Conservation (phyloP, 2,797 vertebrate species). For the Paratrypauchen microcephalus region DNA sequence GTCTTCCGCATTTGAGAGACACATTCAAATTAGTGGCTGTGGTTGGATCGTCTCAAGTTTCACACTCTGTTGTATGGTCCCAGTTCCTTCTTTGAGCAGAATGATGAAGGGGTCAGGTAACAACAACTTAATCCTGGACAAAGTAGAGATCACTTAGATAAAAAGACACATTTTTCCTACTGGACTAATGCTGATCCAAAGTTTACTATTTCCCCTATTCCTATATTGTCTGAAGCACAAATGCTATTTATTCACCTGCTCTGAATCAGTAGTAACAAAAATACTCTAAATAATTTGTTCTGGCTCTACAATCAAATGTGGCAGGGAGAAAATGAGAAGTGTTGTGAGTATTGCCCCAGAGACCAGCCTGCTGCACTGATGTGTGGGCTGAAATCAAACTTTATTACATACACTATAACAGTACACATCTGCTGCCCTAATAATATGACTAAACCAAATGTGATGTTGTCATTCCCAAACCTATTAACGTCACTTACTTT, state of each 20-base stretch:
- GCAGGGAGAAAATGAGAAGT: conserved; percentile 7
- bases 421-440: conserved; percentile 16
- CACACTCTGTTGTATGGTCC: too few relatives aligned
- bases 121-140: too few relatives aligned
- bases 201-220: not conserved
- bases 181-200: not conserved
- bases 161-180: not conserved
- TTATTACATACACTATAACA: conserved; percentile 42
- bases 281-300: conserved; percentile 3
- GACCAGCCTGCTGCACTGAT: conserved; percentile 42
- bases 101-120: too few relatives aligned
- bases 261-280: conserved; percentile 1
- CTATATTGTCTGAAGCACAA: not conserved
- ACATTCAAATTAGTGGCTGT: too few relatives aligned
- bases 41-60: too few relatives aligned
- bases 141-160: not conserved
- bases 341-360: conserved; percentile 25
- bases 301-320: conserved; percentile 16
- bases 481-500: not conserved
- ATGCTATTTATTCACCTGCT: not conserved
- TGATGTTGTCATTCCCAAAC: conserved; percentile 4
- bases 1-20: too few relatives aligned
- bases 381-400: conserved; percentile 50
- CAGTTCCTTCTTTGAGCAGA: too few relatives aligned
- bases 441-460: conserved; percentile 3